Percentiles rank a stretch among this genome's conserved stretches.
Evolutionary conservation across 2,888 invertebrate species (phyloP).

Genomic region (Drosophila rellima): DNA sequence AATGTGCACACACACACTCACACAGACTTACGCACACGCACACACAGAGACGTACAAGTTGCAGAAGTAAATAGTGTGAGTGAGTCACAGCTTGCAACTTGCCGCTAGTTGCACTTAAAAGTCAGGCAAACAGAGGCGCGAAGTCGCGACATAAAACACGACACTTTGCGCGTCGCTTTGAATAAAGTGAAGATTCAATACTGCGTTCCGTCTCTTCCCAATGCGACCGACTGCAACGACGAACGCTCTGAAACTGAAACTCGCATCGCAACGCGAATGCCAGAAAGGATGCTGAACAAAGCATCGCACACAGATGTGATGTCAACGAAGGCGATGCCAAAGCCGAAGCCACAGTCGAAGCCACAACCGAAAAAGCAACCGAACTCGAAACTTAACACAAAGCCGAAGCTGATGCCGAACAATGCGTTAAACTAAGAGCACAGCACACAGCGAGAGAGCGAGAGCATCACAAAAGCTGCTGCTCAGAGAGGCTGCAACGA

Average conservation of each 20-base stretch:
- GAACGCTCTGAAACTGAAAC: constrained; percentile 75
- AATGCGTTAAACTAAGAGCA: constrained; percentile 38
- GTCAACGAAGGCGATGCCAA: constrained; percentile 17
- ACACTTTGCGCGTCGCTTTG: constrained; percentile 1
- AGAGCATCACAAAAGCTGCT: constrained; percentile 33
- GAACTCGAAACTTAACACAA: constrained; percentile 11
- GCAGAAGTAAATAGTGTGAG: constrained; percentile 15
- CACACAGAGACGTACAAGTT: not conserved
- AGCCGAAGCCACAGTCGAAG: constrained; percentile 7
- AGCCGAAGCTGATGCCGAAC: constrained; percentile 24
- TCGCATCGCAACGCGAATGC: constrained; percentile 1
- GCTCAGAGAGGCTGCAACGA: constrained; percentile 34
- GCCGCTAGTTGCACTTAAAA: constrained; percentile 50
- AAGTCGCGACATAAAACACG: constrained; percentile 47
- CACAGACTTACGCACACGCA: constrained; percentile 13
- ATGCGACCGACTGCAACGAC: constrained; percentile 72
- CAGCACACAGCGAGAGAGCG: constrained; percentile 19
- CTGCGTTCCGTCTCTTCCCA: constrained; percentile 15
- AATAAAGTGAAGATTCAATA: not conserved
- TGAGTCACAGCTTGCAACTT: constrained; percentile 11
- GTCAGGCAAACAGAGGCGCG: constrained; percentile 47
- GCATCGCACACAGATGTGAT: constrained; percentile 40
- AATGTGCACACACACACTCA: constrained; percentile 26
- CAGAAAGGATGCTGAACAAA: constrained; percentile 64
- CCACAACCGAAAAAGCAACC: constrained; percentile 10